Conservation (phyloP, 2,888 invertebrate species). For the Andrena bucephala region DNA sequence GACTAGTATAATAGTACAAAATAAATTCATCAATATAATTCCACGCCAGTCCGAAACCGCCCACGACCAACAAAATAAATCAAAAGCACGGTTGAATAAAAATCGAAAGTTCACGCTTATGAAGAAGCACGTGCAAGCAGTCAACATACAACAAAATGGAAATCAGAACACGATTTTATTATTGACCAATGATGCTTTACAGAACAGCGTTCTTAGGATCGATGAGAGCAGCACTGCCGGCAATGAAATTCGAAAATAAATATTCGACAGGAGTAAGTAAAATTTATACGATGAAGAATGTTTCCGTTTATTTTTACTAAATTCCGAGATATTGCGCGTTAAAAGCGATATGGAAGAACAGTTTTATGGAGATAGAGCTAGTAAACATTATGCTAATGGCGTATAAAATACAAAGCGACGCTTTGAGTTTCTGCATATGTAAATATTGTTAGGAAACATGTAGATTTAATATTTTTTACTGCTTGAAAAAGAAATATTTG, state of each 20-base stretch:
- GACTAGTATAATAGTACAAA: constrained; percentile 63
- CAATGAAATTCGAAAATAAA: constrained; percentile 65
- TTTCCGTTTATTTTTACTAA: constrained; percentile 20
- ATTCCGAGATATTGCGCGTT: constrained; percentile 27
- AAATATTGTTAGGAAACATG: constrained; percentile 47
- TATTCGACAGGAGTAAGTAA: constrained; percentile 51
- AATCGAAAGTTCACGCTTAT: constrained; percentile 71
- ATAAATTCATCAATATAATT: constrained; percentile 61
- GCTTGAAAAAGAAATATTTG: constrained; percentile 16
- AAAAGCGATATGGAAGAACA: constrained; percentile 29
- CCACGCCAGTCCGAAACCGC: constrained; percentile 38
- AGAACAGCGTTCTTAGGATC: constrained; percentile 75
- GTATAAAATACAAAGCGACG: constrained; percentile 29
- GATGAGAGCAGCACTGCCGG: constrained; percentile 67
- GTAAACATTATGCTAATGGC: constrained; percentile 7
- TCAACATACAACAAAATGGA: constrained; percentile 77
- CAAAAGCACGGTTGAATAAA: constrained; percentile 50
- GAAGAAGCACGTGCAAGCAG: constrained; percentile 74
- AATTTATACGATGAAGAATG: constrained; percentile 14
- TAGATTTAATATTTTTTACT: constrained; percentile 52
- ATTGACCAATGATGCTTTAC: constrained; percentile 72
- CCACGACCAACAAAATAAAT: constrained; percentile 46
- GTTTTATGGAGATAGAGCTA: constrained; percentile 16
- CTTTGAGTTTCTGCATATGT: constrained; percentile 36
- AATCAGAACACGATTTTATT: constrained; percentile 79